phyloP scores from a whole-genome alignment of 2,888 invertebrate genomes.

The Ligdia adustata region DNA sequence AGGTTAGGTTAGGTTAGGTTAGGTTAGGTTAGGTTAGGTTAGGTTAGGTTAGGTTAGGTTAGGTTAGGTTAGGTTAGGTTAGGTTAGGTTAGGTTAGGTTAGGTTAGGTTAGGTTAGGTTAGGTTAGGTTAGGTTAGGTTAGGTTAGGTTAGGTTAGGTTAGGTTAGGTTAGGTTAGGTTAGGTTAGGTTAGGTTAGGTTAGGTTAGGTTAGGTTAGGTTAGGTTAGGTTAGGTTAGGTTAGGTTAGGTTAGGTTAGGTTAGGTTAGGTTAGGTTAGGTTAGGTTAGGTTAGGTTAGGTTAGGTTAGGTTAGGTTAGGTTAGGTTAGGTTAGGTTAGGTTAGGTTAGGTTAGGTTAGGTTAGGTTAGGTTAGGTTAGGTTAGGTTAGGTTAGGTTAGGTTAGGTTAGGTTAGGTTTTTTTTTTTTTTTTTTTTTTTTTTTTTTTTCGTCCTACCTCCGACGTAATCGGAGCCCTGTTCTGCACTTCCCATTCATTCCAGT shows the following conservation, averaged over 20 bases:
- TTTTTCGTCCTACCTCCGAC: too few relatives aligned
- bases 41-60: conserved; percentile 25
- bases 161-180: conserved; percentile 28
- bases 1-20: conserved; percentile 18
- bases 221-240: conserved; percentile 22
- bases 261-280: conserved; percentile 25
- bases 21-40: conserved; percentile 29
- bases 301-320: conserved; percentile 30
- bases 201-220: conserved; percentile 29
- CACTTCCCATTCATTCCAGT: too few relatives aligned
- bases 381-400: conserved; percentile 25
- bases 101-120: conserved; percentile 30
- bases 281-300: conserved; percentile 23
- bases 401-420: conserved; percentile 30
- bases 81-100: conserved; percentile 14
- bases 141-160: conserved; percentile 30
- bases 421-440: too few relatives aligned
- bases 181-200: conserved; percentile 23
- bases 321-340: conserved; percentile 28
- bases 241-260: conserved; percentile 25
- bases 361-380: conserved; percentile 25
- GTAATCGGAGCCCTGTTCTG: too few relatives aligned
- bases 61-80: conserved; percentile 13
- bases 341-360: conserved; percentile 27
- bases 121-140: conserved; percentile 30